Base-by-base conservation (phyloP, 2,888 invertebrate species). In the Agrilus cyanescens region DNA sequence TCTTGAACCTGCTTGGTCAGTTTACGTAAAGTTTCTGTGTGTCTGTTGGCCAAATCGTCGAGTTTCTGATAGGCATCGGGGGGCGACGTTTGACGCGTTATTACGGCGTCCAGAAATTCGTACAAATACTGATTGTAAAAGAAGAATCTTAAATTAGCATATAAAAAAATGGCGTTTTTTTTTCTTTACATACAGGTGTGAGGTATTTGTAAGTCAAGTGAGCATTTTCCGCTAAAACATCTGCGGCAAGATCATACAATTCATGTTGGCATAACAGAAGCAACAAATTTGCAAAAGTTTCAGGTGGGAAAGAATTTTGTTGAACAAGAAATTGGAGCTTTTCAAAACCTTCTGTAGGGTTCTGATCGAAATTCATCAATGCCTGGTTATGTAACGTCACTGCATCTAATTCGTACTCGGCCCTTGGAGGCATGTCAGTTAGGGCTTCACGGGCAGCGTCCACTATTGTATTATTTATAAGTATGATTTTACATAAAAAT, bases 341-440 rank as follows among this genome's bases (percentile, higher is more conserved):
- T 60, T 95, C 93, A 60, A 97, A 96, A 12, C 96, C 93, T 58
- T 95, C 93, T 0, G 86, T 84, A 0, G 93, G 85, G 58, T 85
- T 84, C 29, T 76, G 72, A 50, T 93, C 91, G 69, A 93, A 89
- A 49, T 67, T 68, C 70, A 85, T 78, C 32, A 98, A 70, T 0
- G 96, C 97, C 67, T 96, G 86, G 64, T 98, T 98, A 62, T 98
- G 98, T 32, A 98, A 72, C 4, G 97, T 96, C 0, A 98, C 91
- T 4, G 95, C 94, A 66, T 98, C 98, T 50, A 97, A 68, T 69
- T 98, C 98, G 60, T 94, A 93, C 65, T 98, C 97, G 7, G 90
- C 85, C 49, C 98, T 74, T 1, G 94, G 93, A 3, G 91, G 90
- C 79, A 91, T 84, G 59, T 90, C 90, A 3, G 84, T 82, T 25